Evolutionary conservation across 2,113 vertebrate genomes (phyloP).

Genomic region (Psephotus haematonotus): DNA sequence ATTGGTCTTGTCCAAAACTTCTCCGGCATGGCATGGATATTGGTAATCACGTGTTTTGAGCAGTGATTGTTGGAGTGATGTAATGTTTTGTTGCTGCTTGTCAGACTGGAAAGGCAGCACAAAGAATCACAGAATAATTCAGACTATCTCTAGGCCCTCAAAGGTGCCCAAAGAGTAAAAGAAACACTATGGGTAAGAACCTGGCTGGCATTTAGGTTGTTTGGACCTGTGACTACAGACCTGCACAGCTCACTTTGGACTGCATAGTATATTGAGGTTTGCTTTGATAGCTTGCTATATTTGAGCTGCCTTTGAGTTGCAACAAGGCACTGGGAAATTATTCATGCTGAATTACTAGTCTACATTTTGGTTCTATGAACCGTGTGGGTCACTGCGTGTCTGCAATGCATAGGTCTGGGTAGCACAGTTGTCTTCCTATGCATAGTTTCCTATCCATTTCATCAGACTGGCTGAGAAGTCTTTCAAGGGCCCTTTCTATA

Average conservation of each 20-base stretch:
- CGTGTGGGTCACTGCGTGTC: not conserved
- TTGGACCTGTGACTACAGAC: not conserved
- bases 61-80: accelerated
- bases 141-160: not conserved
- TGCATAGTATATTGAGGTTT: not conserved
- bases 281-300: not conserved
- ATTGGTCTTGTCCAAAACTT: not conserved
- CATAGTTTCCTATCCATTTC: not conserved
- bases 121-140: not conserved
- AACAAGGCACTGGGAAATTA: not conserved
- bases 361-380: not conserved
- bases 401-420: not conserved
- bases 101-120: not conserved
- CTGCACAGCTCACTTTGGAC: not conserved
- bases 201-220: not conserved
- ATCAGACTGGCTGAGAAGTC: not conserved
- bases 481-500: not conserved
- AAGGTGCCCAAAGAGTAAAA: not conserved
- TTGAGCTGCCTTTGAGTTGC: not conserved
- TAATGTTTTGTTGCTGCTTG: not conserved
- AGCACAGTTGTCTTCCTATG: not conserved
- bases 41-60: not conserved
- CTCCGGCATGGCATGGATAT: accelerated
- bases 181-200: not conserved
- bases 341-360: not conserved